Conservation (phyloP, 2,888 invertebrate species). For the Atrina japonica region DNA sequence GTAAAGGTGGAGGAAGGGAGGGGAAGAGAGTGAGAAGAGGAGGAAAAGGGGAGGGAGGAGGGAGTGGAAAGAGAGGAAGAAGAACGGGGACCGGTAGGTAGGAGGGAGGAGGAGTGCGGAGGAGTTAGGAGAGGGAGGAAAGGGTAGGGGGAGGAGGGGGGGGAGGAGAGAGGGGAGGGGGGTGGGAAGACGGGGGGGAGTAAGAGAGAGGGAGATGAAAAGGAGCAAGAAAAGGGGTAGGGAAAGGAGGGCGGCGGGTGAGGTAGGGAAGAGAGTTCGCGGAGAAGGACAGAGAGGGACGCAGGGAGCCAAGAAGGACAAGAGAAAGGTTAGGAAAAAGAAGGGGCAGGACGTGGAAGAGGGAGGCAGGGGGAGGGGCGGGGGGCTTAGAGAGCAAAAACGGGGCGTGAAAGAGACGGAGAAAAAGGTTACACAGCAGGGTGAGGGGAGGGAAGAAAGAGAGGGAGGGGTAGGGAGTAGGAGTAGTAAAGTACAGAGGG, state of each 20-base stretch:
- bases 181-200: too few relatives aligned
- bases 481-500: not conserved
- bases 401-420: not conserved
- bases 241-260: conserved; percentile 1
- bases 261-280: conserved; percentile 3
- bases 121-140: too few relatives aligned
- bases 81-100: too few relatives aligned
- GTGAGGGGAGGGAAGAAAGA: not conserved
- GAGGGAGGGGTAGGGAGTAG: not conserved
- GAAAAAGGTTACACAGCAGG: conserved; percentile 3
- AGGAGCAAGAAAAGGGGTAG: not conserved
- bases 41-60: too few relatives aligned
- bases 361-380: conserved; percentile 10
- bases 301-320: not conserved
- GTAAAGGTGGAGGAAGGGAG: too few relatives aligned
- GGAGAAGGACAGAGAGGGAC: not conserved
- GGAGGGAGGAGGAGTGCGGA: too few relatives aligned
- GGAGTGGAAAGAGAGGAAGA: too few relatives aligned
- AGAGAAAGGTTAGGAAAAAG: not conserved
- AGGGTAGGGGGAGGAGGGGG: too few relatives aligned
- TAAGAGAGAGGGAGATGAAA: not conserved
- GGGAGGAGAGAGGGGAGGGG: too few relatives aligned
- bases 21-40: too few relatives aligned
- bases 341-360: not conserved
- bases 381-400: not conserved